These are phyloP conservation scores for Teleopsis dalmanni DNA, from an alignment of 1,140 invertebrate species.

Conservation along the genomic window DNA sequence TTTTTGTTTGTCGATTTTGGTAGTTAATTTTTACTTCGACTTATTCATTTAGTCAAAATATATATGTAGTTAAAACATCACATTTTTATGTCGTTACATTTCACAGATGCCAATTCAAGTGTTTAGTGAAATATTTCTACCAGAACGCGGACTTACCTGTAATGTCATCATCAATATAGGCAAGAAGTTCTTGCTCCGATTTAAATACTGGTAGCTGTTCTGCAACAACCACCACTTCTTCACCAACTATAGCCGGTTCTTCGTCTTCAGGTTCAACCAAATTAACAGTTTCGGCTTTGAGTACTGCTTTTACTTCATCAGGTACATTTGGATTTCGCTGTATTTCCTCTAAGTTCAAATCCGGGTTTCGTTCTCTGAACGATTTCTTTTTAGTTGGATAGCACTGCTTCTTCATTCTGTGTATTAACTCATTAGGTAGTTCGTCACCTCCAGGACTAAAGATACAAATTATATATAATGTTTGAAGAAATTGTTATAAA, in stretches of 20 bases:
- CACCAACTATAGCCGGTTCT: constrained; percentile 16
- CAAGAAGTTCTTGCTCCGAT: constrained; percentile 37
- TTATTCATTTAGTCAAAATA: too few relatives aligned
- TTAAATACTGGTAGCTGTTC: constrained; percentile 25
- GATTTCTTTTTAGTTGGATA: constrained; percentile 41
- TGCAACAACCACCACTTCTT: constrained; percentile 1
- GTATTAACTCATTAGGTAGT: constrained; percentile 5
- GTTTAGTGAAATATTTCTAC: neutral
- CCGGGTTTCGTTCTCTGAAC: constrained; percentile 43
- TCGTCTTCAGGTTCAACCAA: constrained; percentile 23
- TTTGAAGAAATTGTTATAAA: neutral
- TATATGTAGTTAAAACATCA: too few relatives aligned
- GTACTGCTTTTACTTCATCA: constrained; percentile 41
- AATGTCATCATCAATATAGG: constrained; percentile 40
- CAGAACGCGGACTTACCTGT: constrained; percentile 22
- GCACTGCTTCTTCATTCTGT: constrained; percentile 43
- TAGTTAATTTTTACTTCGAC: too few relatives aligned
- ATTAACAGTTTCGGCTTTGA: constrained; percentile 38
- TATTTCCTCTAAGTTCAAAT: constrained; percentile 42
- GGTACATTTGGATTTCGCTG: constrained; percentile 43
- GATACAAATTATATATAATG: constrained; percentile 1
- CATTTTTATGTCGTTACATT: too few relatives aligned
- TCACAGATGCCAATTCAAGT: neutral
- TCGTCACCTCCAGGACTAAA: constrained; percentile 15
- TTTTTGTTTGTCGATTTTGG: too few relatives aligned